These are phyloP conservation scores for Vandiemenella viatica DNA, from an alignment of 2,888 invertebrate species.

Conservation along the genomic window DNA sequence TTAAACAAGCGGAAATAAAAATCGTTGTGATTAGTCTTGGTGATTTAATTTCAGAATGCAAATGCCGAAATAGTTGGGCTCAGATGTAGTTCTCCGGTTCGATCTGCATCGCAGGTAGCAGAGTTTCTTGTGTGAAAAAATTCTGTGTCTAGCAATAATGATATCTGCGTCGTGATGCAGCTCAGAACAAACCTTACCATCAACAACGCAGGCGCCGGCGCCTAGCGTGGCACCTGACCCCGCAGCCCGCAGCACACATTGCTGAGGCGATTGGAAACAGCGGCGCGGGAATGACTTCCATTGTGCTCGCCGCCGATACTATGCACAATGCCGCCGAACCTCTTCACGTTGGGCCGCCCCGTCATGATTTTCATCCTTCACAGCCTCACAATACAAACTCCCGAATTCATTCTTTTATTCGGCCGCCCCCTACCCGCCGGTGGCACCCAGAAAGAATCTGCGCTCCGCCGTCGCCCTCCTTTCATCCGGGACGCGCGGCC, in stretches of 20 bases:
- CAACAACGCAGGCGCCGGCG: no score
- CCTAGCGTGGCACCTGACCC: background rate
- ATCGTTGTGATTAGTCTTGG: no score
- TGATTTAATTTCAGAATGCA: no score
- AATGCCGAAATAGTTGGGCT: no score
- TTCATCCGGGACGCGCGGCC: background rate
- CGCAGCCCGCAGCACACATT: no score
- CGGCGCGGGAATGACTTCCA: background rate
- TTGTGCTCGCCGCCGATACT: background rate
- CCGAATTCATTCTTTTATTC: conserved; percentile 17
- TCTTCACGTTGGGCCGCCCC: conserved; percentile 1
- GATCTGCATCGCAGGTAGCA: no score
- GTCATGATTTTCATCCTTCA: conserved; percentile 17
- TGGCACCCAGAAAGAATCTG: conserved; percentile 3
- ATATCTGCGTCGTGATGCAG: no score
- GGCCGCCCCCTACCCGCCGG: conserved; percentile 3
- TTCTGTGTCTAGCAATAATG: no score
- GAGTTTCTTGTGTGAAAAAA: no score
- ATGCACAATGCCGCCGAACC: background rate
- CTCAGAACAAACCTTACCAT: no score
- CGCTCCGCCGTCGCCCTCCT: conserved; percentile 4
- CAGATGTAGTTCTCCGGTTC: no score
- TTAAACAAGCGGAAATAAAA: no score
- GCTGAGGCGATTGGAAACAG: background rate
- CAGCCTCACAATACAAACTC: conserved; percentile 18